phyloP scores from a whole-genome alignment of 1,140 invertebrate genomes.

The Phymorhynchus buccinoides region DNA sequence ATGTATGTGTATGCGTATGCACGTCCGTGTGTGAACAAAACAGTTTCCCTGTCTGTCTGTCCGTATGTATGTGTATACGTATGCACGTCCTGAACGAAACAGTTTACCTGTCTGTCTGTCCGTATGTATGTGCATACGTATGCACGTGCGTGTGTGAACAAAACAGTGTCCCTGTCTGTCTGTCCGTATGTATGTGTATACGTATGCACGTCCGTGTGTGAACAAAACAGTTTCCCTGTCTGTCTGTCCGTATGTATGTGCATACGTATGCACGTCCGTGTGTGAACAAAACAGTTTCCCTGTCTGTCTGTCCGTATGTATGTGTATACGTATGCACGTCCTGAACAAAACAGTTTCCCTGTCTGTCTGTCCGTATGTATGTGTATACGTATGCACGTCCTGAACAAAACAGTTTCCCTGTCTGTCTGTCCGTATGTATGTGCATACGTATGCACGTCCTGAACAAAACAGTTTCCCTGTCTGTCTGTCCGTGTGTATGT shows the following conservation, averaged over 20 bases:
- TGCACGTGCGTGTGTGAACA: background rate
- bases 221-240: no score
- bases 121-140: slow-evolving; percentile 17
- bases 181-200: background rate
- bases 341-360: no score
- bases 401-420: no score
- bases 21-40: background rate
- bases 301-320: background rate
- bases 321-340: background rate
- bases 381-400: background rate
- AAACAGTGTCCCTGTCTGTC: background rate
- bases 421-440: background rate
- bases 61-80: background rate
- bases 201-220: slow-evolving; percentile 10
- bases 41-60: no score
- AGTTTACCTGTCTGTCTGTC: background rate
- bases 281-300: no score
- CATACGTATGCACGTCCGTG: background rate
- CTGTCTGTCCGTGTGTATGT: no score
- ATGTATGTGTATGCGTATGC: background rate
- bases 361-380: background rate
- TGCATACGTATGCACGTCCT: background rate
- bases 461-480: no score
- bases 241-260: slow-evolving; percentile 15
- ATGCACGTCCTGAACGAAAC: background rate